Evolutionary conservation across 2,888 invertebrate species (phyloP).

Genomic region (Tinea trinotella): DNA sequence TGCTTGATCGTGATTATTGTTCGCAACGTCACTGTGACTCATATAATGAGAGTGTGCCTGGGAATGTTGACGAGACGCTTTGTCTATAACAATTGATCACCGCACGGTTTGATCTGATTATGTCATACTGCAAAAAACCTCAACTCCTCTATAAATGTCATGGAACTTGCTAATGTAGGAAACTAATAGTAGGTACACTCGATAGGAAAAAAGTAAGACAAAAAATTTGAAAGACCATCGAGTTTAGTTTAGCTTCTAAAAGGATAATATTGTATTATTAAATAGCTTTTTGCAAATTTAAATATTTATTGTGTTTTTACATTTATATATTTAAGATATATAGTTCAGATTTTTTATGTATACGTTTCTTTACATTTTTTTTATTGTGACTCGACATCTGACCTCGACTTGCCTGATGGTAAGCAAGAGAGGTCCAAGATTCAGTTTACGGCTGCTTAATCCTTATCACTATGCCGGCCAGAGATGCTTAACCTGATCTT

Average conservation of each 20-base stretch:
- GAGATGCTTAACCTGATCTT: too few relatives aligned
- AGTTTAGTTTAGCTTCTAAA: not conserved
- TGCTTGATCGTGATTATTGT: constrained; percentile 40
- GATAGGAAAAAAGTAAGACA: not conserved
- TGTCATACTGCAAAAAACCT: constrained; percentile 50
- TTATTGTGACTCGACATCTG: too few relatives aligned
- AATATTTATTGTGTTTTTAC: not conserved
- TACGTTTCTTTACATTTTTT: too few relatives aligned
- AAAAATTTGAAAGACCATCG: constrained; percentile 1
- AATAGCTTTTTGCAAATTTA: not conserved
- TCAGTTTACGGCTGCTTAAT: too few relatives aligned
- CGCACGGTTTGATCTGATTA: constrained; percentile 56
- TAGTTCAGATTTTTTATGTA: too few relatives aligned
- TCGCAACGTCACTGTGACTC: constrained; percentile 53
- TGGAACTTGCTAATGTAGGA: constrained; percentile 12
- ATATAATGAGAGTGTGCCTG: constrained; percentile 42
- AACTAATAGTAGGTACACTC: not conserved
- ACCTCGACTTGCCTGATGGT: too few relatives aligned
- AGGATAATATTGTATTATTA: not conserved
- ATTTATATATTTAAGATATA: too few relatives aligned
- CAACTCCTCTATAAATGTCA: constrained; percentile 15
- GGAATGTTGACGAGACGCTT: constrained; percentile 58
- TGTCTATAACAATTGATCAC: constrained; percentile 64
- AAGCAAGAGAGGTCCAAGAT: too few relatives aligned
- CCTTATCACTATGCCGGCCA: too few relatives aligned